Base-by-base conservation (phyloP, 2,888 invertebrate species). In the Monopis laevigella region DNA sequence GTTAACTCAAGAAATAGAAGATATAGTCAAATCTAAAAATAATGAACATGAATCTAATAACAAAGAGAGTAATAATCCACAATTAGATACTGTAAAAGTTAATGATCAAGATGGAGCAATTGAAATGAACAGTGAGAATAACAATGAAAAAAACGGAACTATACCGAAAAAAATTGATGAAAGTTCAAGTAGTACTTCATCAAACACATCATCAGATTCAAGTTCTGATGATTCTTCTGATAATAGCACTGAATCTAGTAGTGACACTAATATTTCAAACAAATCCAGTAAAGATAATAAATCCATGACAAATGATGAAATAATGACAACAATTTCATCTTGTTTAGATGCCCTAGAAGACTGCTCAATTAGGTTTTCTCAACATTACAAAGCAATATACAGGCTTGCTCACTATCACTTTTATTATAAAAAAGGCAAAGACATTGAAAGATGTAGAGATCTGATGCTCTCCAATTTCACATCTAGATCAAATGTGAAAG, bases 311-410 rank as follows among this genome's bases (percentile, higher is more conserved):
- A 80, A 82, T 7, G 81, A 80, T 34, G 83, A 85, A 58, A 82
- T 83, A n/a, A 77, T 82, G 53, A 73, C 72, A 48, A 80, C 92
- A 40, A 85, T 90, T 21, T 67, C 83, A 19, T 82, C 83, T 27
- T 93, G 93, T 57, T 67, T 93, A 11, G 83, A 84, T 56, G 93
- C 93, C 19, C 70, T 96, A 48, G 90, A 92, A 68, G 88, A 93
- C 55, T 96, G 96, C 56, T 85, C 93, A 5, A 84, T 86, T 36
- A 83, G 96, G 35, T 93, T 96, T 62, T 89, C 94, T 0, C 92
- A 93, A 52, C 95, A 97, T 68, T 96, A 96, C 65, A 97, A 97
- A 72, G 92, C 96, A 0, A 83, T 95, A 40, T 96, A 95, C 65
- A 85, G 96, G 49, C 73, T 97, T 39, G 90, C 93, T 1, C 88